Evolutionary conservation across 1,140 invertebrate species (phyloP), one percentile per base, ranked within the genome.

Genomic region (Rhyacophila brunnea): DNA sequence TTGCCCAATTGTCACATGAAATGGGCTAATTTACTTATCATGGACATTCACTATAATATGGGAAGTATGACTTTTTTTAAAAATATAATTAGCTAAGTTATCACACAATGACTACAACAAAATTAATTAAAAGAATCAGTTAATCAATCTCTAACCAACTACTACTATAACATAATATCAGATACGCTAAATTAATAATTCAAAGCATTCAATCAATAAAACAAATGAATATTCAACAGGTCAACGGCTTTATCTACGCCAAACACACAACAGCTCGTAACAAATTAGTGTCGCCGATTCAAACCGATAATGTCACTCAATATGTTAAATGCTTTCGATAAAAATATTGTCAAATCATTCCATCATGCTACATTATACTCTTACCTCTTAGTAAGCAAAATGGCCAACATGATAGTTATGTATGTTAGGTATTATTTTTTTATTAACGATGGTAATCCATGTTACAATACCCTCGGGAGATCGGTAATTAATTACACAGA

Each of bases 391-490:
- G 38, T 40, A 15, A 40, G n/a, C 38, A 40, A 15, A 40, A 15
- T 40, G n/a, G 38, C 38, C 38, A 15, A 40, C 38, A 40, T 40
- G 38, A 40, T 40, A 13, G 11, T 40, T 40, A n/a, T 15, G 15
- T 15, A 40, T 4, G 38, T 40, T 40, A 45, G 14, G 17, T 11
- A 48, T 11, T 48, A 13, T 28, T 32, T 6, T 48, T 48, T 28
- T n/a, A 13, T 40, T n/a, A n/a, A 15, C 11, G 19, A 5, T 18
- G 17, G 7, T 4, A 46, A 56, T 46, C 52, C 52, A 64, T 57
- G 52, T 64, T 64, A 60, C 57, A 52, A 42, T 40, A 58, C 52
- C 56, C 56, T 43, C 34, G 14, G 35, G 49, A 54, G 13, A 43
- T 49, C 46, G 28, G 23, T 49, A 14, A 14, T 53, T 45, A 13